A percentile compares a stretch with the other conserved stretches of the same genome.
phyloP scores from a whole-genome alignment of 64 coral and sea anemone genomes.

The Montipora capricornis region DNA sequence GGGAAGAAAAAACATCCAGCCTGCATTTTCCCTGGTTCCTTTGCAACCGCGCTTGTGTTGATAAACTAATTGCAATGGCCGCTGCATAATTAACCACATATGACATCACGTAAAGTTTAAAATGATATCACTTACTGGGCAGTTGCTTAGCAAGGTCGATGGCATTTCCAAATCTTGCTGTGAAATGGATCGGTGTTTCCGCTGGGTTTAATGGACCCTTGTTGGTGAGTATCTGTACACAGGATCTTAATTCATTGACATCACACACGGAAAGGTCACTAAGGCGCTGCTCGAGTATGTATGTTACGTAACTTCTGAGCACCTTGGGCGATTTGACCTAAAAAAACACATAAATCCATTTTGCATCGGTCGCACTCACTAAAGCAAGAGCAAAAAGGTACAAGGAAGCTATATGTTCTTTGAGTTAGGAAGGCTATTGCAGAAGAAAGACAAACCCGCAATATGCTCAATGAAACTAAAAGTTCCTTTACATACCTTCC shows the following conservation, averaged over 20 bases:
- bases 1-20: too few species aligned
- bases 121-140: slow-evolving; percentile 63
- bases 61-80: neutral
- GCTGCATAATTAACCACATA: neutral
- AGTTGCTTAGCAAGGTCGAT: slow-evolving; percentile 66
- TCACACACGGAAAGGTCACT: slow-evolving; percentile 69
- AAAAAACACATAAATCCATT: neutral
- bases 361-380: neutral
- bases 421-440: too few species aligned
- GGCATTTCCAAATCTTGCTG: slow-evolving; percentile 75
- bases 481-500: slow-evolving; percentile 65
- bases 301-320: slow-evolving; percentile 75
- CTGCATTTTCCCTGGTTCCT: too few species aligned
- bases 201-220: slow-evolving; percentile 75
- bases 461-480: too few species aligned
- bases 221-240: slow-evolving; percentile 78
- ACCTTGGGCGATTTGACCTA: slow-evolving; percentile 65
- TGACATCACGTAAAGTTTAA: neutral
- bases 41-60: too few species aligned
- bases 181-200: slow-evolving; percentile 76
- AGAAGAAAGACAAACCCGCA: too few species aligned
- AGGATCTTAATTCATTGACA: slow-evolving; percentile 78
- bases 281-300: slow-evolving; percentile 69
- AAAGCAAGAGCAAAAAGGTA: neutral
- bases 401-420: too few species aligned